Evolutionary conservation across 2,113 vertebrate species (phyloP).

Genomic region (Loxodonta africana): DNA sequence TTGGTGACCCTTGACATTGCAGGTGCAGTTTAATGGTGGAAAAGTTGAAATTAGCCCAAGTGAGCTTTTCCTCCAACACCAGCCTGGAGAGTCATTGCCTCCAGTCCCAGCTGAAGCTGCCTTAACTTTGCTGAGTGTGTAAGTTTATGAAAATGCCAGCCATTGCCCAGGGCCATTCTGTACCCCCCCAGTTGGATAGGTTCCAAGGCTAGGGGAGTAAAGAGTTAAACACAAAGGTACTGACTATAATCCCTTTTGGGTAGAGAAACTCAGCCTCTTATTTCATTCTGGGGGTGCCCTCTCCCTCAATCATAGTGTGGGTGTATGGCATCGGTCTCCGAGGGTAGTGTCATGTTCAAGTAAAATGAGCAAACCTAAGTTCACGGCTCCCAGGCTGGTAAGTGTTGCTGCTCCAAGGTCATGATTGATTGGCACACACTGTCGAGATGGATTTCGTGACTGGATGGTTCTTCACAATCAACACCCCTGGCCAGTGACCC

Average conservation of each 20-base stretch:
- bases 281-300: constrained; percentile 53
- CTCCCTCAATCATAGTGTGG: not conserved
- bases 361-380: constrained; percentile 85
- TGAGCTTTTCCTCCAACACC: constrained; percentile 76
- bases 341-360: constrained; percentile 83
- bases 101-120: constrained; percentile 55
- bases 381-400: constrained; percentile 86
- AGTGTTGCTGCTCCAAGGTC: constrained; percentile 90
- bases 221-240: constrained; percentile 22
- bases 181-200: not conserved
- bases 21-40: constrained; percentile 92
- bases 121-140: constrained; percentile 3
- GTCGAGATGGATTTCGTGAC: constrained; percentile 94
- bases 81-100: not conserved
- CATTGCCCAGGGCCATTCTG: not conserved
- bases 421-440: constrained; percentile 90
- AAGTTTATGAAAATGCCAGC: not conserved
- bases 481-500: constrained; percentile 90
- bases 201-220: constrained; percentile 25
- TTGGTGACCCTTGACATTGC: constrained; percentile 95
- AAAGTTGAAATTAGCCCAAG: constrained; percentile 86
- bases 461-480: constrained; percentile 93
- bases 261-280: not conserved
- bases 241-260: constrained; percentile 13
- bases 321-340: constrained; percentile 7